A percentile compares a stretch with the other conserved stretches of the same genome.
phyloP scores from a whole-genome alignment of 2,797 vertebrate genomes.

The Urocyon cinereoargenteus region DNA sequence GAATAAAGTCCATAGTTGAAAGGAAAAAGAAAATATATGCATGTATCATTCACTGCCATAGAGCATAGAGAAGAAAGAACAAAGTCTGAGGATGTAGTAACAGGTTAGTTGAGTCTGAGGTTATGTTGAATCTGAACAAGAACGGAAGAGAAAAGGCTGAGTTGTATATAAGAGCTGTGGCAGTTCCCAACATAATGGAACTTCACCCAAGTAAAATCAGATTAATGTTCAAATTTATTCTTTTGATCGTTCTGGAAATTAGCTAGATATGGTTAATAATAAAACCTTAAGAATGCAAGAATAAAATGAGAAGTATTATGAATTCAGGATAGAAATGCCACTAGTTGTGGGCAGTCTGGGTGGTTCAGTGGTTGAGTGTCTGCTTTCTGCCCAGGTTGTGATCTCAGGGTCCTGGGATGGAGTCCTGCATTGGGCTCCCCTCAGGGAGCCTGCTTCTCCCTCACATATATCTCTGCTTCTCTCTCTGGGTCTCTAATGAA shows the following conservation, averaged over 20 bases:
- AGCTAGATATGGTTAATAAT: not conserved
- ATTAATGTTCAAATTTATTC: not conserved
- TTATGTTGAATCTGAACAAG: not conserved
- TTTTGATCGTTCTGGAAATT: not conserved
- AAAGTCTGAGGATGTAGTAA: not conserved
- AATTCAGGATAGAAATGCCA: not conserved
- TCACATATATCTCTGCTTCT: too few species aligned
- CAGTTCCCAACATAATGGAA: not conserved
- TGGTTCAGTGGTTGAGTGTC: too few species aligned
- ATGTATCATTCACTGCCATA: not conserved
- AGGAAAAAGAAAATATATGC: not conserved
- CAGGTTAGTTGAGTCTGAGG: not conserved
- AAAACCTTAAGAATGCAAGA: conserved; percentile 6
- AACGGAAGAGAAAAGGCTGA: not conserved
- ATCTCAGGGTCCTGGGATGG: too few species aligned
- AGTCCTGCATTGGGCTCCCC: too few species aligned
- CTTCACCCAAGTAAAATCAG: not conserved
- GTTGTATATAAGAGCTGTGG: not conserved
- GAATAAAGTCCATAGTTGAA: not conserved
- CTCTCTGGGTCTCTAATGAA: too few species aligned
- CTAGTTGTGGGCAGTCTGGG: too few species aligned
- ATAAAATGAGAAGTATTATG: not conserved
- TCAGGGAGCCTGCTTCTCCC: too few species aligned
- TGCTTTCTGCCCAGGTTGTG: too few species aligned
- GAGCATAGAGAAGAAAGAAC: not conserved